Percentiles rank a stretch among this genome's conserved stretches.
These are phyloP conservation scores for Odontomachus brunneus DNA, from an alignment of 1,140 invertebrate species.

Conservation along the genomic window DNA sequence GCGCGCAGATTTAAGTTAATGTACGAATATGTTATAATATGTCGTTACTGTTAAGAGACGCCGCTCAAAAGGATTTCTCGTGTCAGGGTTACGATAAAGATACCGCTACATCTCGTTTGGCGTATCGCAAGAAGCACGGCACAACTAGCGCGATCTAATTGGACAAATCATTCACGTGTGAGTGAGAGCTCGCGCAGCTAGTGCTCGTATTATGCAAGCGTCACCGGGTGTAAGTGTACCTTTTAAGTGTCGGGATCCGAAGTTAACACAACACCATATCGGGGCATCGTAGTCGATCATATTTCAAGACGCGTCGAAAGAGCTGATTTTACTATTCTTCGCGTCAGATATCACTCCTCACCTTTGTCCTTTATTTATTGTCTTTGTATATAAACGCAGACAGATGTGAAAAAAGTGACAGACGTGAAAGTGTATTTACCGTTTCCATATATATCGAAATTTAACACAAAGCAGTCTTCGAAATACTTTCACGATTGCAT, in stretches of 20 bases:
- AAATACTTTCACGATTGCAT: not conserved
- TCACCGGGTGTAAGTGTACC: constrained; percentile 71
- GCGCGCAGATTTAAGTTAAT: too few species aligned
- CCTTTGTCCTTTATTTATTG: constrained; percentile 23
- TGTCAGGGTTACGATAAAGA: not conserved
- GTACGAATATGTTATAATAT: too few species aligned
- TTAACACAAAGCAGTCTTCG: too few species aligned
- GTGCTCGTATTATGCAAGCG: constrained; percentile 76
- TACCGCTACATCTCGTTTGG: not conserved
- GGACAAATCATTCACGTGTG: constrained; percentile 70
- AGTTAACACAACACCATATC: constrained; percentile 67
- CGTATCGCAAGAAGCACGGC: not conserved
- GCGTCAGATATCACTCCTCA: constrained; percentile 4
- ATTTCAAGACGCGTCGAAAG: constrained; percentile 62
- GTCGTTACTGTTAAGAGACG: too few species aligned
- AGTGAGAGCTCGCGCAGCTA: constrained; percentile 63
- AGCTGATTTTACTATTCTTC: constrained; percentile 69
- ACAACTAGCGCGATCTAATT: constrained; percentile 66
- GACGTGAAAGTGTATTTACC: too few species aligned
- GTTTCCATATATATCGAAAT: too few species aligned
- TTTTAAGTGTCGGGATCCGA: constrained; percentile 71
- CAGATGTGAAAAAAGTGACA: too few species aligned
- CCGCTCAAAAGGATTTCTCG: not conserved
- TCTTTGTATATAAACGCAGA: not conserved
- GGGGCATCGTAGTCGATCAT: constrained; percentile 57